These are phyloP conservation scores for Pandemis corylana DNA, from an alignment of 2,888 invertebrate species.

Conservation along the genomic window DNA sequence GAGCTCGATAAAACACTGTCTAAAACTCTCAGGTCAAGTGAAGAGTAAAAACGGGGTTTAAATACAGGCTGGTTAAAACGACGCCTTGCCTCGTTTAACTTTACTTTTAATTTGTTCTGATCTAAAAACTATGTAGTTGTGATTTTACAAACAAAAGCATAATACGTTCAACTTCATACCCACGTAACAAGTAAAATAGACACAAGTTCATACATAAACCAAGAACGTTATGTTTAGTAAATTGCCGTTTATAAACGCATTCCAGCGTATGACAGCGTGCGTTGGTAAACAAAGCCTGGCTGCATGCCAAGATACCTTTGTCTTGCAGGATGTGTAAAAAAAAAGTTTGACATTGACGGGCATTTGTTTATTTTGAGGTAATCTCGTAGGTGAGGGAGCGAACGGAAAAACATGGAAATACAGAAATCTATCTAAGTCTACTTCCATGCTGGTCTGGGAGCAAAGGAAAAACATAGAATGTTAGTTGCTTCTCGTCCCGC, in stretches of 20 bases:
- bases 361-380: conserved; percentile 5
- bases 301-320: conserved; percentile 11
- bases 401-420: neutral
- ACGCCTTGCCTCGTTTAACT: too few relatives aligned
- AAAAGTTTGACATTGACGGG: neutral
- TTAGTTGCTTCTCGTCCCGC: too few relatives aligned
- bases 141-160: neutral
- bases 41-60: too few relatives aligned
- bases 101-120: too few relatives aligned
- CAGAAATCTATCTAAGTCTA: too few relatives aligned
- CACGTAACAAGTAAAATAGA: conserved; percentile 5
- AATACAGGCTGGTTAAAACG: too few relatives aligned
- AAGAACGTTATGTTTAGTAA: conserved; percentile 10
- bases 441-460: too few relatives aligned
- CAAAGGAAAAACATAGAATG: too few relatives aligned
- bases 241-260: neutral
- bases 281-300: conserved; percentile 27
- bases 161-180: neutral
- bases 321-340: conserved; percentile 4
- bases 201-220: conserved; percentile 5
- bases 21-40: too few relatives aligned
- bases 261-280: neutral
- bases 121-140: neutral
- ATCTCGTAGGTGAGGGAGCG: neutral
- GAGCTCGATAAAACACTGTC: too few relatives aligned